Base-by-base conservation (phyloP, 2,888 invertebrate species). In the Diarsia dahlii region DNA sequence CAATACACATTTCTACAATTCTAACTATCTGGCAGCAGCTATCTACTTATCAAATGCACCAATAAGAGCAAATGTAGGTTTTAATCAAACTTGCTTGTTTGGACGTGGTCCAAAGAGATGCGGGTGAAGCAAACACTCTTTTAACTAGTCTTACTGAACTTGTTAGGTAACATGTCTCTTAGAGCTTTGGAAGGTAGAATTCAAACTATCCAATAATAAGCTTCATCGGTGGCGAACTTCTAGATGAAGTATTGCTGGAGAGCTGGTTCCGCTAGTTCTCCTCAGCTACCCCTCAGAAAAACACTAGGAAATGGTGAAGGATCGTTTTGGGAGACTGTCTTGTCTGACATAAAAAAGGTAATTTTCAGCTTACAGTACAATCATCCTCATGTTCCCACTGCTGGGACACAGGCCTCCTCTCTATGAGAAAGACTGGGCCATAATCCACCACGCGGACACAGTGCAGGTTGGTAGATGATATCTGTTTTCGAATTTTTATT, bases 91-190 rank as follows among this genome's bases (percentile, higher is more conserved):
- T 69, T 56, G 66, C 65, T 73, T 65, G 60, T 74, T 85, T 87
- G 87, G 85, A 82, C 39, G 10, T 12, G 18, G 46, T 82, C 87
- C 87, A 87, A 85, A 12, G 18, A 69, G 63, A 70, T 70, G 69
- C 63, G 48, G 76, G 69, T 68, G 62, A 65, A 18, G 10, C 34
- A 62, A 54, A 48, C 46, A 62, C 15, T 62, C 34, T 68, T n/a
- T 8, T 13, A 63, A 63, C n/a, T 63, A 48, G 62, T 64, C 39
- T 56, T 56, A 23, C 12, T 52, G 45, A 45, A 63, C n/a, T 18
- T 54, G 15, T 62, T 62, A 67, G 23, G 52, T 67, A 48, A 54
- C 54, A 71, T 50, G 3, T 23, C 45, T 46, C 34, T 34, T 34
- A 34, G 34, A 63, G 63, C 15, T 45, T 63, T 45, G 63, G 45